Evolutionary conservation across 2,113 vertebrate genomes (phyloP).

Genomic region (Cheirogaleus medius): DNA sequence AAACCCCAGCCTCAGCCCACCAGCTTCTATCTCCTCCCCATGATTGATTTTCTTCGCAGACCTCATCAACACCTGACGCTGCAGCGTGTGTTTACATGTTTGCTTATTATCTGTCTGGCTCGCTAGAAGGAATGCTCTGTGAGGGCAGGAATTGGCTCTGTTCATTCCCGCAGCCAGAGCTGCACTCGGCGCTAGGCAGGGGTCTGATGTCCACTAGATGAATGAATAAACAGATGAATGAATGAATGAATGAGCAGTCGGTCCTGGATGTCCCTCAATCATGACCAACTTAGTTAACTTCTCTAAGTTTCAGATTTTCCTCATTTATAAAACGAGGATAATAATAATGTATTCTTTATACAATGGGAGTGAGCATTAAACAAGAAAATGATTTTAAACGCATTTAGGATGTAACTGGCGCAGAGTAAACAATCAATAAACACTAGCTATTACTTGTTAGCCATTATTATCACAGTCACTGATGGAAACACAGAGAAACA

Average conservation of each 20-base stretch:
- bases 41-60: neutral
- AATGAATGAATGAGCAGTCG: neutral
- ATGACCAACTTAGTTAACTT: neutral
- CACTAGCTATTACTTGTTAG: slow-evolving; percentile 38
- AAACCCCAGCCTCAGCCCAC: neutral
- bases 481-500: slow-evolving; percentile 3
- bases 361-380: neutral
- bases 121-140: neutral
- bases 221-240: neutral
- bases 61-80: too few relatives aligned
- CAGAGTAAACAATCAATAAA: slow-evolving; percentile 10
- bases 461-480: neutral
- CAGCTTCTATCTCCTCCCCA: neutral
- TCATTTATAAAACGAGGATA: neutral
- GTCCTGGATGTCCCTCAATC: neutral
- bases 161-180: neutral
- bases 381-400: neutral
- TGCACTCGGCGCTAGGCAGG: neutral
- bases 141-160: neutral
- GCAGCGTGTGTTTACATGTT: rapidly evolving
- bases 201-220: neutral
- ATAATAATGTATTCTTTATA: neutral
- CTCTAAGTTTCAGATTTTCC: neutral
- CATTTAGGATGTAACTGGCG: slow-evolving; percentile 17
- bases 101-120: neutral